Evolutionary conservation across 2,888 invertebrate genomes (phyloP), one percentile per base, ranked within the genome.

Genomic region (Anoncus sp.): DNA sequence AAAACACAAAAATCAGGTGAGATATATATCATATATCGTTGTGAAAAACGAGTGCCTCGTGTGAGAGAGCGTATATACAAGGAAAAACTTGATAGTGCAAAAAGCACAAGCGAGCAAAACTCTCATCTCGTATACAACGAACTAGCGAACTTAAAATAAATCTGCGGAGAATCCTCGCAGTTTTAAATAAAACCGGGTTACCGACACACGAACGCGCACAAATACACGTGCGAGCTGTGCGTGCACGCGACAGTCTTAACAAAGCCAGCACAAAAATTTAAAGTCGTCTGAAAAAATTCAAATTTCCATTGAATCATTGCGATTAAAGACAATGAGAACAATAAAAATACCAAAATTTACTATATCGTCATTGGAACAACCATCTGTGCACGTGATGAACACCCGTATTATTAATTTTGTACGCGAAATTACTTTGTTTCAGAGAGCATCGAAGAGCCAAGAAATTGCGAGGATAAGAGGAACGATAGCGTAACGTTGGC

Each of bases 181-280:
- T 87, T 89, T 89, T 85, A 88, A 89, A 88, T 88, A 88, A 89
- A 88, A 87, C 85, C 83, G 84, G 85, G 85, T 85, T 85, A 87
- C 81, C 82, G 82, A 84, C 84, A 83, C 81, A 67, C 57, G n/a
- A n/a, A 18, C 31, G 20, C 1, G n/a, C 49, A 1, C 7, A 1
- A 18, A 18, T 14, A 38, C n/a, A n/a, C n/a, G n/a, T n/a, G n/a
- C n/a, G n/a, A n/a, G n/a, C n/a, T n/a, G n/a, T n/a, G n/a, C n/a
- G n/a, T n/a, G n/a, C n/a, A n/a, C n/a, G n/a, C n/a, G n/a, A n/a
- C n/a, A 45, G 45, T 31, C 20, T 53, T 35, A 51, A 27, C 55
- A 63, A 69, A 75, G 67, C 24, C 24, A 45, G 22, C 38, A 40
- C n/a, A 49, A 49, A 31, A 40, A 24, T 43, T 22, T 38, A 51